Conservation (phyloP, 2,888 invertebrate genomes). For the Xanthia togata region DNA sequence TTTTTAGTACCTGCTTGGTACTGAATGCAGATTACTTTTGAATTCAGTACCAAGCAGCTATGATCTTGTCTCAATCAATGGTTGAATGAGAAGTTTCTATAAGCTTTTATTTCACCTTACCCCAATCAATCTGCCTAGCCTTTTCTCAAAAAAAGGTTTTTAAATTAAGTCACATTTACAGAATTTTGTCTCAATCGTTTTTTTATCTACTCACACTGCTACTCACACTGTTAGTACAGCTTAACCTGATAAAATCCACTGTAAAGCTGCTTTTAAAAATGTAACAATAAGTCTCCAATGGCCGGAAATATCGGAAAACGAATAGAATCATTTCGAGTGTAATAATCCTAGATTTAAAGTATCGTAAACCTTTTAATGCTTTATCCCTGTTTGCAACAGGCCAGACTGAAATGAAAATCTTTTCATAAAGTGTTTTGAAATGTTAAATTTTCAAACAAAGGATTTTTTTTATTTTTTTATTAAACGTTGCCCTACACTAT, state of each 20-base stretch:
- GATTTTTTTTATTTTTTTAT: no score
- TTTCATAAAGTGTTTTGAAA: conserved; percentile 15
- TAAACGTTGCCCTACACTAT: no score
- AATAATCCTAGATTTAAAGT: conserved; percentile 69
- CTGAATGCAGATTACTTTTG: no score
- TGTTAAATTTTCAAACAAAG: not conserved
- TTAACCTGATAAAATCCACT: conserved; percentile 26
- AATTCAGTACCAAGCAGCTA: no score
- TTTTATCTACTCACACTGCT: not conserved
- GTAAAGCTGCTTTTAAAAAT: conserved; percentile 46
- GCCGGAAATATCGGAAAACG: conserved; percentile 67
- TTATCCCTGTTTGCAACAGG: conserved; percentile 27
- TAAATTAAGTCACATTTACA: not conserved
- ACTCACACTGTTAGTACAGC: not conserved
- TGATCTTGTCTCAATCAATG: no score
- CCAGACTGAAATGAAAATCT: conserved; percentile 20
- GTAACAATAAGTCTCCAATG: conserved; percentile 63
- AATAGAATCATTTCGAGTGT: conserved; percentile 63
- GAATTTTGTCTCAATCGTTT: not conserved
- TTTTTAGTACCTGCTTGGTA: no score
- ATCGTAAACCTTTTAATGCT: conserved; percentile 39
- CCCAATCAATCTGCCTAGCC: no score
- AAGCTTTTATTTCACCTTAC: no score
- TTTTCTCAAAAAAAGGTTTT: no score
- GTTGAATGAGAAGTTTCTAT: no score